Percentiles rank a stretch among this genome's conserved stretches.
These are phyloP conservation scores for Coptodon rendalli DNA, from an alignment of 2,113 vertebrate species.

Conservation along the genomic window DNA sequence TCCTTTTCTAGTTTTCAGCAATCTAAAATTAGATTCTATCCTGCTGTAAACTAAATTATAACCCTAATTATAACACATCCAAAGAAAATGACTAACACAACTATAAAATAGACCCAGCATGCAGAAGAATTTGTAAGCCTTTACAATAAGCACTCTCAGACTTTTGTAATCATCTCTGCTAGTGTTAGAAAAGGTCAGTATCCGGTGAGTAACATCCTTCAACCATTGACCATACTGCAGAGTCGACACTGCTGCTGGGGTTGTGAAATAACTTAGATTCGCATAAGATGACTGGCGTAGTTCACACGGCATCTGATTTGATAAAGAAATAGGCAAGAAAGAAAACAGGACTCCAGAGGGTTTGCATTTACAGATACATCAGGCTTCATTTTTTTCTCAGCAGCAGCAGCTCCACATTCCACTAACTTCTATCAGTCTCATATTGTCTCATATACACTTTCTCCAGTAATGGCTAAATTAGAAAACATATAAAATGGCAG, in stretches of 20 bases:
- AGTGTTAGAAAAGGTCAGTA: not conserved
- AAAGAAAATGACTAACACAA: not conserved
- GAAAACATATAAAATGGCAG: not conserved
- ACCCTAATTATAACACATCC: not conserved
- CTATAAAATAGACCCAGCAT: not conserved
- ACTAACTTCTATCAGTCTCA: not conserved
- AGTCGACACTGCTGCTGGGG: not conserved
- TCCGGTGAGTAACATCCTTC: not conserved
- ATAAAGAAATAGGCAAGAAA: not conserved
- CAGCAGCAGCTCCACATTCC: not conserved
- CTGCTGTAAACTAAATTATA: not conserved
- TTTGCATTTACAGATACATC: not conserved
- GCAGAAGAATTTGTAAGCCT: not conserved
- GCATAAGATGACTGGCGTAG: not conserved
- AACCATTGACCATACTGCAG: not conserved
- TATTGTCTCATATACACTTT: not conserved
- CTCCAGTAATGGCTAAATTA: not conserved
- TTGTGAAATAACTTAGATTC: not conserved
- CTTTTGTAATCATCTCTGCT: not conserved
- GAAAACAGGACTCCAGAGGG: not conserved
- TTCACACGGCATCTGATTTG: not conserved
- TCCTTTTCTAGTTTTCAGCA: not conserved
- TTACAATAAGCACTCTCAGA: not conserved
- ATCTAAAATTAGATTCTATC: not conserved
- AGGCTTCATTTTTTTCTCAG: not conserved